phyloP scores from a whole-genome alignment of 2,888 invertebrate genomes.

The Spialia ferax region DNA sequence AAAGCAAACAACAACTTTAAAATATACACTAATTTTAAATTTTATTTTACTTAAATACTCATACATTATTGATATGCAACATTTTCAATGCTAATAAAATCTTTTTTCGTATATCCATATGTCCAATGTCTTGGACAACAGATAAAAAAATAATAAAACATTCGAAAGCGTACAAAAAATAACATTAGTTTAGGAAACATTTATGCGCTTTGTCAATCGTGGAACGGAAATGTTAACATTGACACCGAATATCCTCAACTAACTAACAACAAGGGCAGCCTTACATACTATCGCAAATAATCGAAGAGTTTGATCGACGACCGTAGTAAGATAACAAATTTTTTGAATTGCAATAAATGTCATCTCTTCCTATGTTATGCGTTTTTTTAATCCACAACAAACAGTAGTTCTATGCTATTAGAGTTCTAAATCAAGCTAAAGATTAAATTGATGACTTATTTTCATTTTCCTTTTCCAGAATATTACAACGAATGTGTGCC shows the following conservation, averaged over 20 bases:
- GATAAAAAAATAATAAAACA: conserved; percentile 14
- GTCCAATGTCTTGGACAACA: neutral
- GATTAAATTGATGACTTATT: too few species aligned
- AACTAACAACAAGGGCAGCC: neutral
- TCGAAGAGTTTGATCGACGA: neutral
- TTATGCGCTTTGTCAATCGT: conserved; percentile 18
- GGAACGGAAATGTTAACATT: conserved; percentile 28
- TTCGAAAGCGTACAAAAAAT: conserved; percentile 4
- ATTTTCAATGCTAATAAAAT: conserved; percentile 3
- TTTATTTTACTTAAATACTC: neutral
- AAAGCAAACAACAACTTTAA: too few species aligned
- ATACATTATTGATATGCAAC: neutral
- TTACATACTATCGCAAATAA: neutral
- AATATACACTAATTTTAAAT: neutral
- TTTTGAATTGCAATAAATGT: too few species aligned
- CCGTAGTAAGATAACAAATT: too few species aligned
- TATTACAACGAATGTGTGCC: too few species aligned
- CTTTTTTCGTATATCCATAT: neutral
- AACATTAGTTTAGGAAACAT: conserved; percentile 30
- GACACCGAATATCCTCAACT: conserved; percentile 19
- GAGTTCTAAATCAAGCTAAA: too few species aligned
- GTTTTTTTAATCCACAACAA: too few species aligned
- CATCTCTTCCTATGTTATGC: too few species aligned
- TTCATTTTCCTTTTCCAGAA: too few species aligned
- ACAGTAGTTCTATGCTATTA: too few species aligned